These are phyloP conservation scores for Galerucella calmariensis DNA, from an alignment of 2,888 invertebrate genomes.

Conservation along the genomic window DNA sequence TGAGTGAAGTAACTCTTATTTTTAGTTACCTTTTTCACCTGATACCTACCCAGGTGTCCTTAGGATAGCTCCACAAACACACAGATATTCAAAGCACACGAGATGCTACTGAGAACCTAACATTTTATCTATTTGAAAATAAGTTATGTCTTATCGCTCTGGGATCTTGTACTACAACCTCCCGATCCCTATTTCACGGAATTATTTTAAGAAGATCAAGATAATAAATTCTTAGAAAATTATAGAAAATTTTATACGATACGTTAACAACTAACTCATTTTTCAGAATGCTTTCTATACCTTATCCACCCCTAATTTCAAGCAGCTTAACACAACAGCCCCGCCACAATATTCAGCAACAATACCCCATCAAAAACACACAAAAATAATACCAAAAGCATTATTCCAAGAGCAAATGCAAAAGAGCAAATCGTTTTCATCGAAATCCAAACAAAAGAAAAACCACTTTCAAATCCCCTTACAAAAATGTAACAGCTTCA, in stretches of 20 bases:
- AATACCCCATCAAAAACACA: constrained; percentile 69
- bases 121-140: no score
- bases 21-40: no score
- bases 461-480: constrained; percentile 73
- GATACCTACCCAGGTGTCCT: no score
- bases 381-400: constrained; percentile 64
- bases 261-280: constrained; percentile 37
- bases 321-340: constrained; percentile 70
- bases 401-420: constrained; percentile 62
- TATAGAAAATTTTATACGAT: not conserved
- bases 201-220: no score
- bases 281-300: constrained; percentile 67
- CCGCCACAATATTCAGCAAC: constrained; percentile 66
- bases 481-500: constrained; percentile 75
- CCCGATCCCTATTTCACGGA: not conserved
- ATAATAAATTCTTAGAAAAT: constrained; percentile 24
- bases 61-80: no score
- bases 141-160: no score
- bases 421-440: constrained; percentile 64
- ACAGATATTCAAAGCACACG: no score
- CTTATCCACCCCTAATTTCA: constrained; percentile 68
- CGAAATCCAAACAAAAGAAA: constrained; percentile 68
- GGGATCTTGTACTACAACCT: not conserved
- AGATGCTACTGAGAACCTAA: no score
- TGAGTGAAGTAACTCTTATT: no score